These are phyloP conservation scores for Sebastes steindachneri DNA, from an alignment of 2,797 vertebrate species.

Conservation along the genomic window DNA sequence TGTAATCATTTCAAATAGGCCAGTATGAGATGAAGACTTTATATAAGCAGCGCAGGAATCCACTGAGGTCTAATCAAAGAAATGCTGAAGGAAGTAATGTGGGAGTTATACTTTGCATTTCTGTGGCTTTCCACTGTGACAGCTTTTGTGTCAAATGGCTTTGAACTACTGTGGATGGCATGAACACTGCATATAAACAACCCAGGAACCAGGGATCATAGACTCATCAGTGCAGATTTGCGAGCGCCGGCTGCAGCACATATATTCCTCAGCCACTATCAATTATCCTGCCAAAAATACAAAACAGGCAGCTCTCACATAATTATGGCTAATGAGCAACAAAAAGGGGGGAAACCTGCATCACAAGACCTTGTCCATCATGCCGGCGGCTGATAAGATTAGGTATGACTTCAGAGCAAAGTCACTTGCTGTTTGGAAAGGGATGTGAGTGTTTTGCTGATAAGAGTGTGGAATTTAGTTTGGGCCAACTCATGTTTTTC, in stretches of 20 bases:
- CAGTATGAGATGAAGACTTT: constrained; percentile 53
- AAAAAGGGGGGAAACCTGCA: constrained; percentile 60
- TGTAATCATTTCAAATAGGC: constrained; percentile 70
- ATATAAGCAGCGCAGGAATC: constrained; percentile 44
- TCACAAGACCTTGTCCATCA: constrained; percentile 57
- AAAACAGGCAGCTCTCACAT: constrained; percentile 46
- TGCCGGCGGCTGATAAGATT: constrained; percentile 57
- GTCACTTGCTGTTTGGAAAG: constrained; percentile 9
- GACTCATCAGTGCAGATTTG: constrained; percentile 53
- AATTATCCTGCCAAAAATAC: constrained; percentile 51
- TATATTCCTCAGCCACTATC: constrained; percentile 38
- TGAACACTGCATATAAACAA: constrained; percentile 58
- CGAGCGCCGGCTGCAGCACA: constrained; percentile 32
- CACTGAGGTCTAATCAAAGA: constrained; percentile 62
- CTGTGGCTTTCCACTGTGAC: constrained; percentile 33
- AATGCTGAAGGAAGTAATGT: constrained; percentile 38
- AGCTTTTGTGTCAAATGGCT: constrained; percentile 55
- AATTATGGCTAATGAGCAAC: constrained; percentile 67
- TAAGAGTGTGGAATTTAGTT: constrained; percentile 24
- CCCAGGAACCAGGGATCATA: constrained; percentile 40
- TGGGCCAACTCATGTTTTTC: neutral
- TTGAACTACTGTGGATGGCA: constrained; percentile 52
- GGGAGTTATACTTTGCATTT: constrained; percentile 36
- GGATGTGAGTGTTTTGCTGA: constrained; percentile 17
- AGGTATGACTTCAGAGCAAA: constrained; percentile 45